Evolutionary conservation across 1,140 invertebrate species (phyloP).

Genomic region (Bombus waltoni): DNA sequence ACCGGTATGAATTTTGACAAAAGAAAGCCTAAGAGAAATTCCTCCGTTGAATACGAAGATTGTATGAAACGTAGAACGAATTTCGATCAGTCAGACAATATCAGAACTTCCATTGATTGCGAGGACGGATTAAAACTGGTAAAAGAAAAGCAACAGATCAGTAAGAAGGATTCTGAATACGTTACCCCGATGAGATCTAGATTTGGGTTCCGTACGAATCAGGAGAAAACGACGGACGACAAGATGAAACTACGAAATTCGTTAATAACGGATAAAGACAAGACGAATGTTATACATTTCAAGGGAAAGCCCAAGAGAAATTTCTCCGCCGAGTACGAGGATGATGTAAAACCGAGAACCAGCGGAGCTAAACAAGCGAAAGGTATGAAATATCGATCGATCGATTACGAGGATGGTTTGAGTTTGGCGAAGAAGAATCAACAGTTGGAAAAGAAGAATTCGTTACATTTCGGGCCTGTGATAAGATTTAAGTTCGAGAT

Average conservation of each 20-base stretch:
- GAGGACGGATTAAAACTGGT: slow-evolving; percentile 66
- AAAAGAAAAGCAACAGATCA: slow-evolving; percentile 54
- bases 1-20: slow-evolving; percentile 61
- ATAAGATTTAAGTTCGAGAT: slow-evolving; percentile 64
- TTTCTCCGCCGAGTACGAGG: slow-evolving; percentile 74
- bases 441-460: slow-evolving; percentile 56
- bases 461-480: neutral
- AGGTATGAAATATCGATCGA: slow-evolving; percentile 52
- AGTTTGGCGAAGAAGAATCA: slow-evolving; percentile 56
- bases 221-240: slow-evolving; percentile 59
- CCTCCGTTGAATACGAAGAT: slow-evolving; percentile 75
- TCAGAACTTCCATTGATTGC: slow-evolving; percentile 71
- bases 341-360: slow-evolving; percentile 68
- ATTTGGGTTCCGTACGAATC: slow-evolving; percentile 55
- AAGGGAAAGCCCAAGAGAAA: slow-evolving; percentile 69
- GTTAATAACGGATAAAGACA: slow-evolving; percentile 70
- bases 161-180: slow-evolving; percentile 52
- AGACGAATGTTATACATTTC: slow-evolving; percentile 60
- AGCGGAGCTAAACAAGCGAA: slow-evolving; percentile 53
- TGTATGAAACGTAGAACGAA: slow-evolving; percentile 67
- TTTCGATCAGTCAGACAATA: slow-evolving; percentile 50
- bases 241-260: slow-evolving; percentile 69
- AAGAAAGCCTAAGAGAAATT: slow-evolving; percentile 69
- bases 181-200: slow-evolving; percentile 54
- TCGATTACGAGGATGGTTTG: slow-evolving; percentile 75